Evolutionary conservation across 2,888 invertebrate species (phyloP), one percentile per base, ranked within the genome.

Genomic region (Galerucella nymphaeae): DNA sequence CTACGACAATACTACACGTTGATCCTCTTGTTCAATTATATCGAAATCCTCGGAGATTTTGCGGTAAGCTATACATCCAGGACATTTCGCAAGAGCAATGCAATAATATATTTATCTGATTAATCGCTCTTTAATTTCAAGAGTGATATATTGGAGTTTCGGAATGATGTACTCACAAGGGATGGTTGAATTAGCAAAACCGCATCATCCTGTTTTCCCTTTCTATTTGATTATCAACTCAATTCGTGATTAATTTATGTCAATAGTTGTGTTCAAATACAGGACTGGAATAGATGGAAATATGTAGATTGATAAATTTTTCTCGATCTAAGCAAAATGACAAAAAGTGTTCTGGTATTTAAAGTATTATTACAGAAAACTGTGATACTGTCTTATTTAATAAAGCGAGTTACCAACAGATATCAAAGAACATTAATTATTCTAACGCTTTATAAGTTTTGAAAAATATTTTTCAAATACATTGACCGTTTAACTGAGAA

Each of bases 61-160:
- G 16, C 23, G 30, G 66, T 59, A 59, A 59, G 30, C 59, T 59
- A 14, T 9, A 59, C 14, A 59, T 59, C 18, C 50, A 48, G 30
- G 53, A 11, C 20, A 62, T 50, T 65, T 53, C 50, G 23, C 20
- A 62, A 42, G 45, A 69, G 69, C 41, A 62, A 69, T 53, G 20
- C 62, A 53, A 69, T 69, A 62, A 69, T 69, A 62, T 53, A 62
- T 69, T 62, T 62, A 69, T 23, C 62, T 69, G 69, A 69, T 69
- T 69, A 69, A 69, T 62, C 69, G 69, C 69, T 58, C 61, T 69
- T 69, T 69, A 69, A 69, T 69, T 69, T 62, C 42, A 8, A 18
- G 38, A 42, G 62, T 69, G 69, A 69, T 69, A 55, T 69, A 69
- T 69, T 13, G 62, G 30, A 63, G 20, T 62, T 66, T n/a, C n/a